These are phyloP conservation scores for Chiloscyllium punctatum DNA, from an alignment of 2,797 vertebrate species.

Conservation along the genomic window DNA sequence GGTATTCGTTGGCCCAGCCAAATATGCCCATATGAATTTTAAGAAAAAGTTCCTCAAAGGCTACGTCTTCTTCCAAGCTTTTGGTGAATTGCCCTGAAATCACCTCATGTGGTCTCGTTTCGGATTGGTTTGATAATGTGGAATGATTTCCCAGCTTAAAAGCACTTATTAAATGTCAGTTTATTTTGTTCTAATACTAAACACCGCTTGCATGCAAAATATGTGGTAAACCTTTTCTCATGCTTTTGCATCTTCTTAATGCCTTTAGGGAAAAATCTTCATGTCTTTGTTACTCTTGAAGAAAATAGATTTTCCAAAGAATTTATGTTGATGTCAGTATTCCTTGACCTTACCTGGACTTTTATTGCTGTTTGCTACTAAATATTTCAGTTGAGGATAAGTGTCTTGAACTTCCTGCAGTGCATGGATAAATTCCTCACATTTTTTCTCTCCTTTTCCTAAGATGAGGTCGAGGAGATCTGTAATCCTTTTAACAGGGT, in stretches of 20 bases:
- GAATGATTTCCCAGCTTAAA: too few species aligned
- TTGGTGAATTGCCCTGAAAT: neutral
- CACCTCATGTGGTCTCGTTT: too few species aligned
- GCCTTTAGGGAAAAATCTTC: neutral
- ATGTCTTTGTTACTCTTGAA: neutral
- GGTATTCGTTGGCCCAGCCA: too few species aligned
- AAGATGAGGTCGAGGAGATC: neutral
- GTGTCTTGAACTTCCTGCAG: conserved; percentile 8
- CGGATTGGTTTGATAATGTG: too few species aligned
- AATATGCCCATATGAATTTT: too few species aligned
- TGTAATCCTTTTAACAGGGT: conserved; percentile 11
- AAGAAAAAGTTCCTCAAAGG: too few species aligned
- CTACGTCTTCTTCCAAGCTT: too few species aligned
- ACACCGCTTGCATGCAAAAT: neutral
- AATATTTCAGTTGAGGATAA: neutral
- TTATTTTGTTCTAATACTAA: neutral
- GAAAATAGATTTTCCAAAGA: neutral
- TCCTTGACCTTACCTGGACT: neutral
- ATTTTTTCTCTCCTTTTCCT: conserved; percentile 25
- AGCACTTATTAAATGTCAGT: too few species aligned
- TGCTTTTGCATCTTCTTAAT: neutral
- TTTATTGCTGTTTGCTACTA: neutral
- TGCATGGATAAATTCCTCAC: conserved; percentile 3
- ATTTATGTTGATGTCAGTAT: neutral
- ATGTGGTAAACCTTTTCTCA: neutral